phyloP scores from a whole-genome alignment of 1,140 invertebrate genomes.

The Drosophila nasuta region DNA sequence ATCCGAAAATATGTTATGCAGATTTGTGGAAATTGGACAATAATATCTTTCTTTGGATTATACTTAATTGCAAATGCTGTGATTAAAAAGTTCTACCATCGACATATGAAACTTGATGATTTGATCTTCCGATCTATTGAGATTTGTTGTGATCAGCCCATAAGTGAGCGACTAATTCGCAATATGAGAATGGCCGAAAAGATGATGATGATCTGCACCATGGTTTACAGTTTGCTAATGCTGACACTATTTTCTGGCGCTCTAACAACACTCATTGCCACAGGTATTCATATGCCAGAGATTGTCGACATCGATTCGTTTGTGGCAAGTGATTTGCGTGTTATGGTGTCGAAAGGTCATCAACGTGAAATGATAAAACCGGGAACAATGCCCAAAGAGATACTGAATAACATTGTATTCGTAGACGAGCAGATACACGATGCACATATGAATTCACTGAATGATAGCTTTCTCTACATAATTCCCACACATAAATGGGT shows the following conservation, averaged over 20 bases:
- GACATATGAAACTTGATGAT: too few species aligned
- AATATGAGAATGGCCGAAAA: not conserved
- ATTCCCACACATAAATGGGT: not conserved
- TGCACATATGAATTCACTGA: not conserved
- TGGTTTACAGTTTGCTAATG: not conserved
- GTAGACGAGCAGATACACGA: not conserved
- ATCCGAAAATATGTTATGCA: too few species aligned
- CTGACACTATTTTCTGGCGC: not conserved
- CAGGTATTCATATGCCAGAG: not conserved
- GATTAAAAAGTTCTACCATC: too few species aligned
- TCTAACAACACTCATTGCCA: not conserved
- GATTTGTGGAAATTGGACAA: too few species aligned
- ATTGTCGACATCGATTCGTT: constrained; percentile 5
- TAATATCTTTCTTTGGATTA: too few species aligned
- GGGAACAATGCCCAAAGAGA: not conserved
- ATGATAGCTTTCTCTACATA: constrained; percentile 34
- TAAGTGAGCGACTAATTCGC: too few species aligned
- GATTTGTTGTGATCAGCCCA: too few species aligned
- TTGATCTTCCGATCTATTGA: too few species aligned
- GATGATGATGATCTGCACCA: not conserved
- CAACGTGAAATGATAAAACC: not conserved
- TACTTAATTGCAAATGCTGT: too few species aligned
- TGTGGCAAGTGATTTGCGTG: not conserved
- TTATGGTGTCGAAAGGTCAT: not conserved
- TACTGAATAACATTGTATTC: not conserved